These are phyloP conservation scores for Nothoprocta perdicaria DNA, from an alignment of 2,113 vertebrate genomes.

Conservation along the genomic window DNA sequence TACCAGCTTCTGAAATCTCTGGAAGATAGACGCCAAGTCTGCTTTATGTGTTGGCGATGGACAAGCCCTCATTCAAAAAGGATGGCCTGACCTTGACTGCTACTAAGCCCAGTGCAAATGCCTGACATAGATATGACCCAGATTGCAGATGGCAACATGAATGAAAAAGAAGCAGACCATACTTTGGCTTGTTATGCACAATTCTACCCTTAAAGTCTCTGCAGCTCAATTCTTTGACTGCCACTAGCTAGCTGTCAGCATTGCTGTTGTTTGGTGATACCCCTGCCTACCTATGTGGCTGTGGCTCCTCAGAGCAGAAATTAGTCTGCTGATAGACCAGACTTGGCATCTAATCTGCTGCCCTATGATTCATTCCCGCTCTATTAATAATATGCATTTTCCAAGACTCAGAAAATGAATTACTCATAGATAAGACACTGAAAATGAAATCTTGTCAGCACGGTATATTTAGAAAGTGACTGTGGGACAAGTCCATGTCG, in stretches of 20 bases:
- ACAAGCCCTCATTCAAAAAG: background rate
- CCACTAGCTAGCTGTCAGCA: conserved; percentile 30
- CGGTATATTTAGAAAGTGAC: conserved; percentile 55
- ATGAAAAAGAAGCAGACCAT: background rate
- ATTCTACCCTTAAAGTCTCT: background rate
- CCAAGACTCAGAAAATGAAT: conserved; percentile 62
- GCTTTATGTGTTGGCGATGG: background rate
- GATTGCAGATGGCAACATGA: background rate
- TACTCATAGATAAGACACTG: conserved; percentile 57
- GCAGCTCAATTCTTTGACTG: background rate
- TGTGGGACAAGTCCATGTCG: conserved; percentile 31
- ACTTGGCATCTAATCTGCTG: conserved; percentile 31
- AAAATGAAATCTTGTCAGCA: conserved; percentile 53
- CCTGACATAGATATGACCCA: background rate
- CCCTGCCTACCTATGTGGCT: background rate
- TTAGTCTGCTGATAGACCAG: conserved; percentile 21
- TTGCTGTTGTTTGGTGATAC: background rate
- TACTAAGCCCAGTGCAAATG: background rate
- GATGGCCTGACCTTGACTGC: background rate
- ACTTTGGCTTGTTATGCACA: background rate
- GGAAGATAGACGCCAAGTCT: background rate
- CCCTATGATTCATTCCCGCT: conserved; percentile 50
- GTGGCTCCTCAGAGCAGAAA: background rate
- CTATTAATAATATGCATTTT: conserved; percentile 56
- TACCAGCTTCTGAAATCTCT: background rate